Evolutionary conservation across 2,888 invertebrate genomes (phyloP), one percentile per base, ranked within the genome.

Genomic region (Chrysolina oricalcia): DNA sequence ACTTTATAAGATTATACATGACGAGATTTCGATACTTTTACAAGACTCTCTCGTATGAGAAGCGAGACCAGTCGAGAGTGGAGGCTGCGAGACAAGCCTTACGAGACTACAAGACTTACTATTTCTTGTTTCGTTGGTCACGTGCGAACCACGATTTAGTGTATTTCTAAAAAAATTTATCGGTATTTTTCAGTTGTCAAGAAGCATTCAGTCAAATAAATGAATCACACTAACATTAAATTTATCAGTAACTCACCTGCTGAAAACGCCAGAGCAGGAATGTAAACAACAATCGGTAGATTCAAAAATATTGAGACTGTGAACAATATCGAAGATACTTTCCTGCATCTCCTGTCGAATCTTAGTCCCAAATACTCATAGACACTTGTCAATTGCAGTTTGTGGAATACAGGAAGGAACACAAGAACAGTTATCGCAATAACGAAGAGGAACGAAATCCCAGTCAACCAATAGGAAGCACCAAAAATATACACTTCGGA

Each of bases 401-500:
- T 92, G 86, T 93, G 93, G 83, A 95, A 95, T 0, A 95, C 93
- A 81, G 93, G 90, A 84, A 94, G 81, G 81, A 89, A 92, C 9
- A 91, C 83, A 75, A 86, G 88, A 15, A 88, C 78, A 1, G 88
- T 86, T 13, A 89, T 70, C 5, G 86, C 79, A 19, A 83, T 77
- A n/a, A 84, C 75, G 0, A 84, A 59, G 13, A 89, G 76, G 15
- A 91, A 88, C 5, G 90, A 88, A 9, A 92, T 76, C 48, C 87
- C 82, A 46, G 89, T 86, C 21, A 89, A 86, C 74, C 89, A 87
- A 83, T 94, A 94, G 80, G 93, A 92, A 0, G 93, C 92, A 4
- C 95, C 95, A 85, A 92, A 92, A 40, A 91, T 89, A 85, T 95
- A 95, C 78, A 94, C 92, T 85, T 95, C 95, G 0, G 94, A 92